Conservation (phyloP, 2,113 vertebrate genomes). For the Callocephalon fimbriatum region DNA sequence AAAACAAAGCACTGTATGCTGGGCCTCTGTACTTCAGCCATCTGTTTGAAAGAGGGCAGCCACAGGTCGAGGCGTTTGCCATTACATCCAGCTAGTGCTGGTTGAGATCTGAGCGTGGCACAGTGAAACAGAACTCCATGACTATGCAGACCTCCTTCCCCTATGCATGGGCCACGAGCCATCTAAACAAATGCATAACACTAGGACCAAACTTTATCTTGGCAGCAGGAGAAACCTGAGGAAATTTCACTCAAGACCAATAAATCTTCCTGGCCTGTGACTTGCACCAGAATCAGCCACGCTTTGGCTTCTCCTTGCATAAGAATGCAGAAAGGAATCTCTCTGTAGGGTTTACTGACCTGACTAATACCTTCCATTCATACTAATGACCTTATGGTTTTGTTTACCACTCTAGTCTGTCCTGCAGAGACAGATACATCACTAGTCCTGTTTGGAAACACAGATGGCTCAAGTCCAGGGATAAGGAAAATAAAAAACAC, state of each 20-base stretch:
- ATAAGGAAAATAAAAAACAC: not conserved
- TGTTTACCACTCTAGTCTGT: not conserved
- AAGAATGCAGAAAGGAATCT: conserved; percentile 31
- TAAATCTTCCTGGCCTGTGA: not conserved
- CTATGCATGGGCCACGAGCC: fast-evolving
- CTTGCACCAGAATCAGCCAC: not conserved
- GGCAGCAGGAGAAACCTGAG: not conserved
- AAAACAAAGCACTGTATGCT: conserved; percentile 17
- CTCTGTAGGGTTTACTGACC: not conserved
- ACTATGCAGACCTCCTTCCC: not conserved
- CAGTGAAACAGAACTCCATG: not conserved
- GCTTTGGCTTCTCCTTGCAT: not conserved
- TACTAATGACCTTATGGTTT: not conserved
- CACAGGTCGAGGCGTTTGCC: not conserved
- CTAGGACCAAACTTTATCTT: not conserved
- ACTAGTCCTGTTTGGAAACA: not conserved
- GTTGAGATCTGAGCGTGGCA: not conserved
- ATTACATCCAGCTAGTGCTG: not conserved
- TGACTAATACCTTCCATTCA: not conserved
- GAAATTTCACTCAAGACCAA: not conserved
- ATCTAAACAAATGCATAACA: not conserved
- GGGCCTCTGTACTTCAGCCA: not conserved
- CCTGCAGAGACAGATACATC: not conserved
- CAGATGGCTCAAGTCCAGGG: not conserved
- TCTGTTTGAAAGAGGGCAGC: not conserved